These are phyloP conservation scores for Anolis sagrei DNA, from an alignment of 2,113 vertebrate species.

Conservation along the genomic window DNA sequence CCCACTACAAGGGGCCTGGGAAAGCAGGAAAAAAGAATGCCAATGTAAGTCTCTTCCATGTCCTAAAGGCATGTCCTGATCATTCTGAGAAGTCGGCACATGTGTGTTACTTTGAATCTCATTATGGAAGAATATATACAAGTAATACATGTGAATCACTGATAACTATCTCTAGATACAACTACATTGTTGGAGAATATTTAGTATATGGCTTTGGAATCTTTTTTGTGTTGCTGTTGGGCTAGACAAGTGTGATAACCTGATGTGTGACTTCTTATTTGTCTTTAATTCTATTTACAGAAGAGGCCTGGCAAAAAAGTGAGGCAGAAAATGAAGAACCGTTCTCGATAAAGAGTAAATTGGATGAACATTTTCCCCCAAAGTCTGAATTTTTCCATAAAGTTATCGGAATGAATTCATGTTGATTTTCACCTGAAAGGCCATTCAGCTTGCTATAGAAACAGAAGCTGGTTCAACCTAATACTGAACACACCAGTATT, in stretches of 20 bases:
- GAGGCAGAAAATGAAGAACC: slow-evolving; percentile 89
- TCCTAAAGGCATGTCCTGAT: neutral
- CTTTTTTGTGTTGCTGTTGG: rapidly evolving
- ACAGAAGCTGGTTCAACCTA: slow-evolving; percentile 25
- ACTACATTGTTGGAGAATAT: neutral
- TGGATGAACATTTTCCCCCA: neutral
- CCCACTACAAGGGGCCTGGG: slow-evolving; percentile 81
- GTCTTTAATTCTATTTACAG: slow-evolving; percentile 69
- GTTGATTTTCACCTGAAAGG: neutral
- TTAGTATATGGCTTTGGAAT: neutral
- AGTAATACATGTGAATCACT: neutral
- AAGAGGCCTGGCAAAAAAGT: slow-evolving; percentile 92
- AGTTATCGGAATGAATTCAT: neutral
- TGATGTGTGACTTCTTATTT: neutral
- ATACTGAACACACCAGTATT: slow-evolving; percentile 16
- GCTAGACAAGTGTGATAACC: neutral
- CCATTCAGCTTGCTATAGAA: neutral
- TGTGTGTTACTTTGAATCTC: neutral
- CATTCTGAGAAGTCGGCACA: too few relatives aligned
- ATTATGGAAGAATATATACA: neutral
- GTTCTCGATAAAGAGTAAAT: slow-evolving; percentile 64
- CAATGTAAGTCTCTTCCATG: slow-evolving; percentile 73
- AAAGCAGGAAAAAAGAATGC: slow-evolving; percentile 77
- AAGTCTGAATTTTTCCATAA: neutral
- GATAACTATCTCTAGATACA: neutral